Percentiles rank a stretch among this genome's conserved stretches.
These are phyloP conservation scores for Drosophila azteca DNA, from an alignment of 1,140 invertebrate genomes.

Conservation along the genomic window DNA sequence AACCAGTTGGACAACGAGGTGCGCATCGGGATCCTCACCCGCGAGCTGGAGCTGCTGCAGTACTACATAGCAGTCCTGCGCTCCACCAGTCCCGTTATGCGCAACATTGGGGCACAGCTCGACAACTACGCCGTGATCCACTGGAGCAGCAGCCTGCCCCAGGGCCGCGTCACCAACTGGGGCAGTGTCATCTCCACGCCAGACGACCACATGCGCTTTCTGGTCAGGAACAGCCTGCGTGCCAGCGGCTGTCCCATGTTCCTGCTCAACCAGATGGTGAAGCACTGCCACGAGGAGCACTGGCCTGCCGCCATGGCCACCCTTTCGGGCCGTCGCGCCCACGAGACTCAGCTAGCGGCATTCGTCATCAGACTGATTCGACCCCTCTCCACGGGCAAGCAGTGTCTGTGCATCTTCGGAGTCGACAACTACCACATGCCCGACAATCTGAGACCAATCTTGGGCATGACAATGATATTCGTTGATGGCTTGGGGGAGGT, in stretches of 20 bases:
- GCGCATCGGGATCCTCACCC: conserved; percentile 31
- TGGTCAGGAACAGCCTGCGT: conserved; percentile 46
- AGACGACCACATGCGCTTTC: conserved; percentile 42
- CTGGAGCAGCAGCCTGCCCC: conserved; percentile 43
- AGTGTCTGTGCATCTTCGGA: conserved; percentile 49
- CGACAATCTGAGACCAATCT: conserved; percentile 45
- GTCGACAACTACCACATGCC: conserved; percentile 63
- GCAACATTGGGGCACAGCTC: conserved; percentile 58
- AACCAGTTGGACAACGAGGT: conserved; percentile 20
- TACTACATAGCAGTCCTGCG: conserved; percentile 57
- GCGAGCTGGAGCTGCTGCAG: conserved; percentile 64
- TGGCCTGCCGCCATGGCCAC: conserved; percentile 58
- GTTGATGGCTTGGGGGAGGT: conserved; percentile 55
- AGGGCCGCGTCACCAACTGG: conserved; percentile 47
- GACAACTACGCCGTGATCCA: conserved; percentile 61
- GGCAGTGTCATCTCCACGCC: conserved; percentile 69
- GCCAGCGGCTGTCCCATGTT: conserved; percentile 54
- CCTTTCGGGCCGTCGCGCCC: conserved; percentile 50
- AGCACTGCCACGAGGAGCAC: conserved; percentile 58
- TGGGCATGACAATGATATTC: conserved; percentile 62
- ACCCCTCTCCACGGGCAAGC: conserved; percentile 22
- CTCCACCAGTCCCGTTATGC: conserved; percentile 54
- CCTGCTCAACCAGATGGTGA: conserved; percentile 51
- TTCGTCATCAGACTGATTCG: conserved; percentile 50
- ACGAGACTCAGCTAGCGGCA: conserved; percentile 25